phyloP scores from a whole-genome alignment of 2,888 invertebrate genomes.

The Psylliodes chrysocephalus region DNA sequence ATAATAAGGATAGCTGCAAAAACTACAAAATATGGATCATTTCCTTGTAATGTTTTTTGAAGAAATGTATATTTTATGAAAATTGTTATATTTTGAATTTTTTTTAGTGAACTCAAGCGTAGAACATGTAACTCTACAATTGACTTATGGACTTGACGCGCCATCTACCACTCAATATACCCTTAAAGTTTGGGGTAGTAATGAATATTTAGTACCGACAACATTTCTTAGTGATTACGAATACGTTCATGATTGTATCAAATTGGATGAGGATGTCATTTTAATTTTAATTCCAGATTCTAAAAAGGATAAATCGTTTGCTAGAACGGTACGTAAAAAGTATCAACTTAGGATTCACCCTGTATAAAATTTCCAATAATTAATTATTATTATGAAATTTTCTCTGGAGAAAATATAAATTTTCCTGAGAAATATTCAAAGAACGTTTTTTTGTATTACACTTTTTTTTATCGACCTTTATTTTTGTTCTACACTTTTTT shows the following conservation, averaged over 20 bases:
- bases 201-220: conserved; percentile 88
- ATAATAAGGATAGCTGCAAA: no score
- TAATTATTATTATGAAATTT: no score
- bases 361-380: no score
- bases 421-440: no score
- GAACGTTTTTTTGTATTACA: no score
- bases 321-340: conserved; percentile 77
- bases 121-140: conserved; percentile 86
- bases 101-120: conserved; percentile 84
- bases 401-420: no score
- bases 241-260: conserved; percentile 93
- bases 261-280: conserved; percentile 88
- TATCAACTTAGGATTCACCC: no score
- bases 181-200: conserved; percentile 84
- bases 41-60: no score
- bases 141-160: conserved; percentile 82
- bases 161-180: conserved; percentile 66
- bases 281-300: conserved; percentile 74
- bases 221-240: conserved; percentile 89
- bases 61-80: no score
- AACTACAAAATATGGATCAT: no score
- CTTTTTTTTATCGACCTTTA: no score
- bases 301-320: conserved; percentile 76
- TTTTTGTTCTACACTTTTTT: no score
- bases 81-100: not conserved